Evolutionary conservation across 1,140 invertebrate species (phyloP).

Genomic region (Neoseiulus cucumeris): DNA sequence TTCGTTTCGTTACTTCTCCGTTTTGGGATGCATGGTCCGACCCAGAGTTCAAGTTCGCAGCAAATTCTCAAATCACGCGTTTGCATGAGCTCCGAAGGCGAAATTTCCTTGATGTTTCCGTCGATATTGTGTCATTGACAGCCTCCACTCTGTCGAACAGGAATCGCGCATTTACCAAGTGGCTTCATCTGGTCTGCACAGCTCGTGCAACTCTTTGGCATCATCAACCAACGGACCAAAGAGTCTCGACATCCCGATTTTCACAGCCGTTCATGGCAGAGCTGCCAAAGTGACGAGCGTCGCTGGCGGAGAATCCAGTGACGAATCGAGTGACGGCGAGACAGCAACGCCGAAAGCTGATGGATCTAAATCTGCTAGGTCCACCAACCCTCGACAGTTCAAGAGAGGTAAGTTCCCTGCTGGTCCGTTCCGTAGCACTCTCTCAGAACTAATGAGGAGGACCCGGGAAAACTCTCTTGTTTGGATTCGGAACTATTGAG

Average conservation of each 20-base stretch:
- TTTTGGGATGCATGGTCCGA: no score
- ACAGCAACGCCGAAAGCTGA: slow-evolving; percentile 31
- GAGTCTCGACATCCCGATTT: slow-evolving; percentile 15
- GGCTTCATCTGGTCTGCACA: slow-evolving; percentile 34
- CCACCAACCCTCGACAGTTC: slow-evolving; percentile 18
- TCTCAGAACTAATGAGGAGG: not conserved
- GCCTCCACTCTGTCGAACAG: no score
- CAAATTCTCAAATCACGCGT: no score
- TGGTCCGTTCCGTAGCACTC: slow-evolving; percentile 14
- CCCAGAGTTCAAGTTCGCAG: no score
- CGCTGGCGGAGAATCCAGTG: not conserved
- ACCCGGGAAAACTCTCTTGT: no score
- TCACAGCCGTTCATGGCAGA: slow-evolving; percentile 17
- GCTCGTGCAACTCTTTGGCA: not conserved
- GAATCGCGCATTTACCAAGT: slow-evolving; percentile 65
- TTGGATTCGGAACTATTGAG: no score
- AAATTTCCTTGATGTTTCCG: no score
- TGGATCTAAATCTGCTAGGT: not conserved
- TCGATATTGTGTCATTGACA: no score
- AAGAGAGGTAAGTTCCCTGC: slow-evolving; percentile 19
- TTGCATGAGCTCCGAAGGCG: no score
- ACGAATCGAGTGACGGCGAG: slow-evolving; percentile 23
- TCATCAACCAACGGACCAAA: slow-evolving; percentile 3
- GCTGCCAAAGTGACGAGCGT: slow-evolving; percentile 11
- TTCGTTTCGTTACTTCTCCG: not conserved